These are phyloP conservation scores for Vidua macroura DNA, from an alignment of 2,113 vertebrate genomes.

Conservation along the genomic window DNA sequence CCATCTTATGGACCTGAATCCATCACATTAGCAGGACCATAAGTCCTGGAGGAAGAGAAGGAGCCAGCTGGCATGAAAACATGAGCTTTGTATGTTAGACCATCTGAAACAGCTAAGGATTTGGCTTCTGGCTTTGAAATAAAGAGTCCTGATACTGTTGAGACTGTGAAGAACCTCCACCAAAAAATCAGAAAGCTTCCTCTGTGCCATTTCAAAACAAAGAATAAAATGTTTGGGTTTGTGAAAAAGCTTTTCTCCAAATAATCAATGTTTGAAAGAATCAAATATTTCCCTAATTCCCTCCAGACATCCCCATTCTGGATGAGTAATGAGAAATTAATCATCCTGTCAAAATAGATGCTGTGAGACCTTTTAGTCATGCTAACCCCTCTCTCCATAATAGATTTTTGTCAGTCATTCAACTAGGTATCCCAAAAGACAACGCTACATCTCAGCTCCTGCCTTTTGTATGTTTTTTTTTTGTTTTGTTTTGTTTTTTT, in stretches of 20 bases:
- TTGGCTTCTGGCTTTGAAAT: background rate
- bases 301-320: slow-evolving; percentile 3
- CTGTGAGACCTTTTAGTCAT: slow-evolving; percentile 39
- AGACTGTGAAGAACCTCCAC: background rate
- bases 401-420: slow-evolving; percentile 56
- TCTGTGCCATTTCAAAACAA: background rate
- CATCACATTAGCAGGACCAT: background rate
- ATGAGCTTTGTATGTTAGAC: background rate
- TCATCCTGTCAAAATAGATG: slow-evolving; percentile 57
- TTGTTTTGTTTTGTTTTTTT: background rate
- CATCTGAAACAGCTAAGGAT: background rate
- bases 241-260: slow-evolving; percentile 17
- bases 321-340: slow-evolving; percentile 57
- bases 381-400: background rate
- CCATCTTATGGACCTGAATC: background rate
- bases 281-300: slow-evolving; percentile 41
- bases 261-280: slow-evolving; percentile 39
- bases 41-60: background rate
- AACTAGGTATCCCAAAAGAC: slow-evolving; percentile 31
- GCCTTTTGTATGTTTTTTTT: background rate
- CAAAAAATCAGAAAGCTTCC: background rate
- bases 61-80: background rate
- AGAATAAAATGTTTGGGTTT: background rate
- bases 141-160: background rate
- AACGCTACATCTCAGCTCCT: background rate